Evolutionary conservation across 2,113 vertebrate genomes (phyloP).

Genomic region (Otus sunia): DNA sequence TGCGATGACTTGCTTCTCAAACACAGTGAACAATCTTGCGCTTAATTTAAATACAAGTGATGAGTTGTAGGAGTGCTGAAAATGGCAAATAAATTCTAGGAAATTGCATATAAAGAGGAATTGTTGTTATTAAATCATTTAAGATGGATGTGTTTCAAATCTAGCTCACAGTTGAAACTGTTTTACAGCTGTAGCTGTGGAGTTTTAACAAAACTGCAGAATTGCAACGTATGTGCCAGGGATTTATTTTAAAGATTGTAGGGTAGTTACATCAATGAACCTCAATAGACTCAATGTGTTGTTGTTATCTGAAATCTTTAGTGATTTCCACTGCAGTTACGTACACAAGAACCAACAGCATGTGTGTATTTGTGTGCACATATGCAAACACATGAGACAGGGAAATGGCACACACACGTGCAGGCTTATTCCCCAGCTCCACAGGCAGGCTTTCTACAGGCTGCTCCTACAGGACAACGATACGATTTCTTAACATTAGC

Average conservation of each 20-base stretch:
- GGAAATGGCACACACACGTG: neutral
- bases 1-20: neutral
- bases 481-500: neutral
- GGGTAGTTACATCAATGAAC: constrained; percentile 9
- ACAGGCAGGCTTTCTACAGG: neutral
- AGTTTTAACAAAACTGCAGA: constrained; percentile 22
- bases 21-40: neutral
- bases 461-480: neutral
- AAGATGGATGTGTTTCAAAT: constrained; percentile 49
- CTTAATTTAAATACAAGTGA: constrained; percentile 36
- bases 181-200: constrained; percentile 39
- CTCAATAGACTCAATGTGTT: neutral
- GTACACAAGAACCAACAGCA: neutral
- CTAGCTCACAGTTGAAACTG: constrained; percentile 39
- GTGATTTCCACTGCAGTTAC: neutral
- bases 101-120: constrained; percentile 48
- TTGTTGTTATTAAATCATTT: constrained; percentile 46
- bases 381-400: neutral
- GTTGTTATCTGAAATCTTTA: neutral
- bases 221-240: neutral
- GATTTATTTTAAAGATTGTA: constrained; percentile 33
- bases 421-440: neutral
- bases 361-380: neutral
- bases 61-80: constrained; percentile 40
- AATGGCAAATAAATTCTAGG: constrained; percentile 60